Conservation (phyloP, 2,797 vertebrate genomes). For the Myiotriccus ornatus region DNA sequence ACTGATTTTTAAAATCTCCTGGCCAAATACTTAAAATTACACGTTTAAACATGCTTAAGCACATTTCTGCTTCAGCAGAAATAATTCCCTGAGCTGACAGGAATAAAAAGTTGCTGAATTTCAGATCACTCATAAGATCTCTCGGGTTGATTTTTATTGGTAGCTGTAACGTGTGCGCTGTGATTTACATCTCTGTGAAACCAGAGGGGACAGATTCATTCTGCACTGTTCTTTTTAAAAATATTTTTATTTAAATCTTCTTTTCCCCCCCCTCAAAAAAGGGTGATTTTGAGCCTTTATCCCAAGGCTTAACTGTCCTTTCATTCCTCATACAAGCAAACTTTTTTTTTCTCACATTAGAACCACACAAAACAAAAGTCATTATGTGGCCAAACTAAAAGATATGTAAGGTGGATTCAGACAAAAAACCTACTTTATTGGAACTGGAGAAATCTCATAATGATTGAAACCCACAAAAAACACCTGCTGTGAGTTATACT, state of each 20-base stretch:
- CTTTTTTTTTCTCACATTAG: not conserved
- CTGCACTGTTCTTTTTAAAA: not conserved
- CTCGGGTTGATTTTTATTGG: not conserved
- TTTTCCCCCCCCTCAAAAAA: fast-evolving
- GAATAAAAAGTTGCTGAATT: not conserved
- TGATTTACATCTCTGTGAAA: not conserved
- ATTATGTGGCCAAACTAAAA: not conserved
- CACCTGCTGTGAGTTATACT: not conserved
- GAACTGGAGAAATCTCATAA: not conserved
- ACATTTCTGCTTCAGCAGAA: not conserved
- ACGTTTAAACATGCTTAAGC: not conserved
- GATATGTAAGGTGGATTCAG: not conserved
- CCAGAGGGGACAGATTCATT: not conserved
- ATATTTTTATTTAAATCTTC: not conserved
- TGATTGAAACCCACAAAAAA: not conserved
- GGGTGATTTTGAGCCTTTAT: not conserved
- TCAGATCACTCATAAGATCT: not conserved
- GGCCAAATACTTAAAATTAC: not conserved
- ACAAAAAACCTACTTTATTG: not conserved
- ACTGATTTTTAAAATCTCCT: not conserved
- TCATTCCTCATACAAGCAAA: not conserved
- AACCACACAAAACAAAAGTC: fast-evolving
- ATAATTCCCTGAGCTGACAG: not conserved
- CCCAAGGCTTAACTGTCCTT: not conserved
- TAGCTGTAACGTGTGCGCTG: not conserved